Evolutionary conservation across 2,797 vertebrate genomes (phyloP).

Genomic region (Moxostoma hubbsi): DNA sequence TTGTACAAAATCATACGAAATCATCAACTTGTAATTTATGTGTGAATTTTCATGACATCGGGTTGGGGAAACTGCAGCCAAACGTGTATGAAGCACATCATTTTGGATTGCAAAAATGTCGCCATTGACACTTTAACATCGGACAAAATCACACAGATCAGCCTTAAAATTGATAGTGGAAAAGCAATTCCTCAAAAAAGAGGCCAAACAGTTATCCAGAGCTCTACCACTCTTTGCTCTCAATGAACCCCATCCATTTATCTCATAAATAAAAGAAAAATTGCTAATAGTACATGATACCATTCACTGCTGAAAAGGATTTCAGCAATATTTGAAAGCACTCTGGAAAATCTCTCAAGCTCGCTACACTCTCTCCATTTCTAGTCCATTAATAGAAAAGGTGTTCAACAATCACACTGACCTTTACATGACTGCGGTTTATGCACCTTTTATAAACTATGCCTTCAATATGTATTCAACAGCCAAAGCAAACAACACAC

Average conservation of each 20-base stretch:
- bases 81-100: no score
- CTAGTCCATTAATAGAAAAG: conserved; percentile 37
- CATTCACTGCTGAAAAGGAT: neutral
- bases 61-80: no score
- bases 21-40: no score
- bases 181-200: no score
- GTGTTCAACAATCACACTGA: conserved; percentile 44
- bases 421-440: conserved; percentile 50
- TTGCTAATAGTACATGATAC: neutral
- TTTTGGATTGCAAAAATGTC: no score
- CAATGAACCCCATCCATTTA: neutral
- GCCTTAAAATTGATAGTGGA: no score
- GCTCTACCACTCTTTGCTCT: neutral
- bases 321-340: conserved; percentile 2
- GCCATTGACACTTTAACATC: no score
- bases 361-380: conserved; percentile 23
- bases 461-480: conserved; percentile 46
- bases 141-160: no score
- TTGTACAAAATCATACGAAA: no score
- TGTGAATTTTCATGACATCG: no score
- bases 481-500: conserved; percentile 36
- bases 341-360: neutral
- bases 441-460: conserved; percentile 49
- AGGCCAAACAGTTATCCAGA: neutral
- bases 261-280: neutral